phyloP scores from a whole-genome alignment of 2,888 invertebrate species.

The Himalopsyche kuldschensis region DNA sequence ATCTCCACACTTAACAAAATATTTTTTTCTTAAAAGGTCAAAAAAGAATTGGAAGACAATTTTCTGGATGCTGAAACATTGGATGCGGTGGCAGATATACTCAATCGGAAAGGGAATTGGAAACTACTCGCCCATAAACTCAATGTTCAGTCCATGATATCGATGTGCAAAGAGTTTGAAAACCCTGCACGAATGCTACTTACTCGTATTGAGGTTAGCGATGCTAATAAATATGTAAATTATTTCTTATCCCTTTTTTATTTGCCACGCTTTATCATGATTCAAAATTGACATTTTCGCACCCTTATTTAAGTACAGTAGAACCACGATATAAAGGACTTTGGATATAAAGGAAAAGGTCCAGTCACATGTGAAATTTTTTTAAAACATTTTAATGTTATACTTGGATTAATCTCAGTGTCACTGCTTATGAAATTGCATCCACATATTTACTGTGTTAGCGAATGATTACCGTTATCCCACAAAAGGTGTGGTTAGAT shows the following conservation, averaged over 20 bases:
- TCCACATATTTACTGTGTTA: too few species aligned
- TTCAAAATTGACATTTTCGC: too few species aligned
- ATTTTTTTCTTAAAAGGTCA: neutral
- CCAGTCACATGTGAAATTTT: too few species aligned
- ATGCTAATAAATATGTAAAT: neutral
- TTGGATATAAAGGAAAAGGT: too few species aligned
- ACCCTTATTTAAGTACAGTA: too few species aligned
- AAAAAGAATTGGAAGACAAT: neutral
- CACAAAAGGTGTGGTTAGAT: too few species aligned
- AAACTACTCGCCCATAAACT: constrained; percentile 22
- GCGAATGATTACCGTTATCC: too few species aligned
- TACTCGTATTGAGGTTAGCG: constrained; percentile 26
- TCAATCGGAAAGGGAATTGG: constrained; percentile 28
- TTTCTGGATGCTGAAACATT: constrained; percentile 26
- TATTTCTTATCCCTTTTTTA: neutral
- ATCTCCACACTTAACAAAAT: neutral
- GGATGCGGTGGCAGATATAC: constrained; percentile 1
- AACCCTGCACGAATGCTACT: constrained; percentile 30
- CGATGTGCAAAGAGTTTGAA: constrained; percentile 11
- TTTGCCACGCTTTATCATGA: too few species aligned
- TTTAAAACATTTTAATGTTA: too few species aligned
- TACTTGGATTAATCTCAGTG: too few species aligned
- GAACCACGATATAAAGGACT: too few species aligned
- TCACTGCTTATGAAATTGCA: too few species aligned
- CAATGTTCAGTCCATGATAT: constrained; percentile 9